phyloP scores from a whole-genome alignment of 2,113 vertebrate genomes.

The Sprattus sprattus region DNA sequence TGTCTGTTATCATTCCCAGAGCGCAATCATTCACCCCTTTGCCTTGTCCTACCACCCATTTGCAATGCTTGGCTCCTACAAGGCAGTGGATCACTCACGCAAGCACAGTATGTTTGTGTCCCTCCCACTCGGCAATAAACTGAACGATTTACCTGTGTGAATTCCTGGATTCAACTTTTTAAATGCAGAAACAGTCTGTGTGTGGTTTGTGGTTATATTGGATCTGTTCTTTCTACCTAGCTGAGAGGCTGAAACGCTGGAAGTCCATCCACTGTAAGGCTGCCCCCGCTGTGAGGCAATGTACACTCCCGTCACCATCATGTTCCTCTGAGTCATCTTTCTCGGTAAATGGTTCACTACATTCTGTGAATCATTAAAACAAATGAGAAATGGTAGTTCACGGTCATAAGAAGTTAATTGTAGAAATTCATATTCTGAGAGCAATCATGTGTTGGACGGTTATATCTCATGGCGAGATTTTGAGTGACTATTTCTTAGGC shows the following conservation, averaged over 20 bases:
- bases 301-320: not conserved
- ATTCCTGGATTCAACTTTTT: not conserved
- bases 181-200: not conserved
- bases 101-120: slow-evolving; percentile 72
- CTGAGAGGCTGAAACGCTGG: slow-evolving; percentile 64
- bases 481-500: not conserved
- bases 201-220: not conserved
- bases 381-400: not conserved
- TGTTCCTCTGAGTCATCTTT: not conserved
- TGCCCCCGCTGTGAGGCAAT: not conserved
- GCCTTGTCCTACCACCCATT: slow-evolving; percentile 79
- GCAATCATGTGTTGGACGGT: not conserved
- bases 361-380: not conserved
- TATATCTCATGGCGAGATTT: not conserved
- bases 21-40: slow-evolving; percentile 66
- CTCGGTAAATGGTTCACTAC: not conserved
- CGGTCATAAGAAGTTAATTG: too few relatives aligned
- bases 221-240: slow-evolving; percentile 40
- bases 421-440: too few relatives aligned
- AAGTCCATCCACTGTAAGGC: slow-evolving; percentile 53
- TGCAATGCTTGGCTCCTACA: slow-evolving; percentile 80
- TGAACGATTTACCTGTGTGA: too few relatives aligned
- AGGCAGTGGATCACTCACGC: slow-evolving; percentile 71
- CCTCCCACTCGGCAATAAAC: not conserved
- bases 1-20: slow-evolving; percentile 47